Evolutionary conservation across 2,888 invertebrate species (phyloP).

Genomic region (Thysanoteuthis rhombus): DNA sequence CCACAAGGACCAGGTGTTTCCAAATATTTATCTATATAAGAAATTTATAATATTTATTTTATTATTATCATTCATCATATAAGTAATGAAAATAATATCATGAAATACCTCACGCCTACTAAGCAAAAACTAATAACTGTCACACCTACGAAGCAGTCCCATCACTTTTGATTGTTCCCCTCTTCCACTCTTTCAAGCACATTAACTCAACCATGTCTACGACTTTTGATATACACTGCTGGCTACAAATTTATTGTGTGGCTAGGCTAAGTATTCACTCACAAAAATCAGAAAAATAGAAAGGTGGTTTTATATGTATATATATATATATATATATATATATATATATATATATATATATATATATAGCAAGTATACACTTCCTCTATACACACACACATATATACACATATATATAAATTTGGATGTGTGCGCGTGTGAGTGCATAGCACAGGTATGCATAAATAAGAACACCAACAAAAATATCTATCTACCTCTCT

Average conservation of each 20-base stretch:
- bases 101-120: background rate
- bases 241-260: background rate
- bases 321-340: background rate
- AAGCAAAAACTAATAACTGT: background rate
- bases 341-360: background rate
- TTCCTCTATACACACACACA: no score
- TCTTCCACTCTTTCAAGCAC: background rate
- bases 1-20: background rate
- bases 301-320: background rate
- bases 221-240: background rate
- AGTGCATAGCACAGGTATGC: background rate
- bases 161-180: background rate
- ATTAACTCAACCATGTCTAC: background rate
- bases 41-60: background rate
- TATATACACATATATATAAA: background rate
- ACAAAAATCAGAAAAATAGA: background rate
- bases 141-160: background rate
- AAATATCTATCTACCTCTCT: no score
- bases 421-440: background rate
- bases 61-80: background rate
- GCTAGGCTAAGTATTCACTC: background rate
- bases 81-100: background rate
- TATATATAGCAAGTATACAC: no score
- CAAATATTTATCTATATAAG: background rate
- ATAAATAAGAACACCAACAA: no score